Evolutionary conservation across 2,888 invertebrate species (phyloP).

Genomic region (Synanthedon formicaeformis): DNA sequence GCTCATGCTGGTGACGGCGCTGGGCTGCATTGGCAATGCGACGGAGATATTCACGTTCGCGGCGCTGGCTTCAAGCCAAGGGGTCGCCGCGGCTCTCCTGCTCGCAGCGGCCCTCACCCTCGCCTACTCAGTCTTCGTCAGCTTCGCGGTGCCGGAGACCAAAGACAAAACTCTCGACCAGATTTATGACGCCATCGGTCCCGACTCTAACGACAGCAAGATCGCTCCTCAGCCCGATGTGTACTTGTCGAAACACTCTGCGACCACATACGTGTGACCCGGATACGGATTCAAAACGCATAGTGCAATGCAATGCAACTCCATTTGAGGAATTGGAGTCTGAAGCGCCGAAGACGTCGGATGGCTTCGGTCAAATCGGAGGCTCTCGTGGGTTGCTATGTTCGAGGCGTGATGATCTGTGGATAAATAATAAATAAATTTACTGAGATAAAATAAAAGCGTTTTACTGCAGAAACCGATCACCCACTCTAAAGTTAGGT

Average conservation of each 20-base stretch:
- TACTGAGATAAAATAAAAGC: too few species aligned
- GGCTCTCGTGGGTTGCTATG: too few species aligned
- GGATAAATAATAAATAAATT: too few species aligned
- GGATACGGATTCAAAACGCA: not conserved
- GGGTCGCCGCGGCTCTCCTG: conserved; percentile 16
- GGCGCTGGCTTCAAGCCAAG: conserved; percentile 16
- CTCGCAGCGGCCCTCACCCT: conserved; percentile 28
- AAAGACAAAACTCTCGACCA: conserved; percentile 18
- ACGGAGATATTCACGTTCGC: conserved; percentile 33
- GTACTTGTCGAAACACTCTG: conserved; percentile 2
- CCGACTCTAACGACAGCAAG: not conserved
- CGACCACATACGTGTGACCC: conserved; percentile 4
- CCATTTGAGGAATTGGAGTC: too few species aligned
- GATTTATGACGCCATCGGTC: conserved; percentile 21
- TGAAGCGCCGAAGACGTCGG: too few species aligned
- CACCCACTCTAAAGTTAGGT: too few species aligned
- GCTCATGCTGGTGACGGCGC: conserved; percentile 25
- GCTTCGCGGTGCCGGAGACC: conserved; percentile 31
- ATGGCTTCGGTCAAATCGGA: too few species aligned
- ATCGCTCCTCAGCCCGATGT: not conserved
- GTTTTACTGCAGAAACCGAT: too few species aligned
- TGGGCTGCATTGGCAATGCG: conserved; percentile 30
- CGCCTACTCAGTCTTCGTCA: conserved; percentile 21
- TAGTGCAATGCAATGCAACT: too few species aligned
- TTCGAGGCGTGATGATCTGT: too few species aligned